These are phyloP conservation scores for Lepus europaeus DNA, from an alignment of 2,113 vertebrate species.

Conservation along the genomic window DNA sequence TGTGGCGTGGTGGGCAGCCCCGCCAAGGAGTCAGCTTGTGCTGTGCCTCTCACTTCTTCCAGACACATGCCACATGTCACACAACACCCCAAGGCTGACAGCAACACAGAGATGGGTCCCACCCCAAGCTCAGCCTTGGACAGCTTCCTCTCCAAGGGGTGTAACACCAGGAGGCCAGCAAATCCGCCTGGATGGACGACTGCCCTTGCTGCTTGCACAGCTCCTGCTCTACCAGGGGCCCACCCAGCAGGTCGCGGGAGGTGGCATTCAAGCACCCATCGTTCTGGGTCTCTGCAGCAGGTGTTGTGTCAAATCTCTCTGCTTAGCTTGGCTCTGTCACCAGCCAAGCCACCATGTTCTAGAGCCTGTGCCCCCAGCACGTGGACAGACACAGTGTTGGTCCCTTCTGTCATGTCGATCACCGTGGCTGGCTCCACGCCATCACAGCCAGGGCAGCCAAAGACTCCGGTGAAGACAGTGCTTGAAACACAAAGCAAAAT, in stretches of 20 bases:
- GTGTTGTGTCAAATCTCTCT: neutral
- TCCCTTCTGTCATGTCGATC: neutral
- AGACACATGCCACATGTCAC: constrained; percentile 64
- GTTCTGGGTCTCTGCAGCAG: neutral
- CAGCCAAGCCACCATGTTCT: neutral
- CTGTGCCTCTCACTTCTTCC: constrained; percentile 25
- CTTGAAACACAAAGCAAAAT: neutral
- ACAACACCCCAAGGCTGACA: neutral
- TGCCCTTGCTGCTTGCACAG: accelerated
- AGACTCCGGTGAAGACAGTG: neutral
- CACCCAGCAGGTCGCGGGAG: neutral
- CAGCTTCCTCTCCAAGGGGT: neutral
- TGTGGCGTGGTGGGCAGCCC: neutral
- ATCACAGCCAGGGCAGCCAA: neutral
- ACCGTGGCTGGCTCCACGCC: neutral
- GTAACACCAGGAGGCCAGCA: neutral
- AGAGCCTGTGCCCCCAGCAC: neutral
- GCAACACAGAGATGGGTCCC: constrained; percentile 19
- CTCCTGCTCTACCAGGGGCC: neutral
- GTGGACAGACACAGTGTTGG: neutral
- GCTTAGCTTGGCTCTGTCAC: neutral
- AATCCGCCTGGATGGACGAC: neutral
- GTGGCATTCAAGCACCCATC: neutral
- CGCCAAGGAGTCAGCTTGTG: constrained; percentile 68
- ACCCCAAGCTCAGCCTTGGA: constrained; percentile 1